phyloP scores from a whole-genome alignment of 1,140 invertebrate species.

The Drosophila elegans region DNA sequence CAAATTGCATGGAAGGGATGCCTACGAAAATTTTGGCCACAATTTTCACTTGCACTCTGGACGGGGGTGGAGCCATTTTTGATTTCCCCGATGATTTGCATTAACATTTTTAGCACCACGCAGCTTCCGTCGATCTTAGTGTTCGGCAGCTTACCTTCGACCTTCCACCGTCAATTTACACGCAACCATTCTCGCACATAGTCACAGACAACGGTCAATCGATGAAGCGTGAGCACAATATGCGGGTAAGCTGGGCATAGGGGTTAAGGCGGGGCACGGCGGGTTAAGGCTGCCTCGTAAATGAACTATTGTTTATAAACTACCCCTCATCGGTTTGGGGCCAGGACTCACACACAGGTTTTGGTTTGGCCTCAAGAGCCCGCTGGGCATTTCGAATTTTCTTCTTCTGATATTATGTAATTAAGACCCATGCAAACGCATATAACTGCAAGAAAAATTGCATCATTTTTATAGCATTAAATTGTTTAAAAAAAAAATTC shows the following conservation, averaged over 20 bases:
- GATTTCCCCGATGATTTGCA: conserved; percentile 82
- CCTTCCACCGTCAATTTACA: conserved; percentile 6
- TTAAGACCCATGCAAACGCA: conserved; percentile 46
- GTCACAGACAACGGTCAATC: conserved; percentile 55
- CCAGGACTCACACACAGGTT: conserved; percentile 15
- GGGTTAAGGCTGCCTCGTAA: conserved; percentile 40
- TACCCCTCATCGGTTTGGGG: conserved; percentile 21
- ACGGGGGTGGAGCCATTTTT: conserved; percentile 57
- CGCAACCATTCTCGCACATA: conserved; percentile 16
- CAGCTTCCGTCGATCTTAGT: conserved; percentile 34
- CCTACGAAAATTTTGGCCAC: conserved; percentile 66
- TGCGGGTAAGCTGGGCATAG: conserved; percentile 55
- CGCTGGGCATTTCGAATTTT: conserved; percentile 35
- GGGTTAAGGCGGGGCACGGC: conserved; percentile 17
- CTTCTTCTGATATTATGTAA: conserved; percentile 53
- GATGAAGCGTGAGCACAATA: conserved; percentile 70
- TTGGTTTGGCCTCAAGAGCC: conserved; percentile 26
- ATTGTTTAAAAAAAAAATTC: too few relatives aligned
- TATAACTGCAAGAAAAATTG: background rate
- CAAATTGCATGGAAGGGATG: conserved; percentile 70
- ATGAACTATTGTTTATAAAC: conserved; percentile 80
- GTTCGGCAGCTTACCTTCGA: conserved; percentile 26
- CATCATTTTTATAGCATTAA: too few relatives aligned
- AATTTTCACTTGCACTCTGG: conserved; percentile 74
- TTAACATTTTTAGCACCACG: conserved; percentile 77